phyloP scores from a whole-genome alignment of 2,113 vertebrate genomes.

The Dryoscopus gambensis region DNA sequence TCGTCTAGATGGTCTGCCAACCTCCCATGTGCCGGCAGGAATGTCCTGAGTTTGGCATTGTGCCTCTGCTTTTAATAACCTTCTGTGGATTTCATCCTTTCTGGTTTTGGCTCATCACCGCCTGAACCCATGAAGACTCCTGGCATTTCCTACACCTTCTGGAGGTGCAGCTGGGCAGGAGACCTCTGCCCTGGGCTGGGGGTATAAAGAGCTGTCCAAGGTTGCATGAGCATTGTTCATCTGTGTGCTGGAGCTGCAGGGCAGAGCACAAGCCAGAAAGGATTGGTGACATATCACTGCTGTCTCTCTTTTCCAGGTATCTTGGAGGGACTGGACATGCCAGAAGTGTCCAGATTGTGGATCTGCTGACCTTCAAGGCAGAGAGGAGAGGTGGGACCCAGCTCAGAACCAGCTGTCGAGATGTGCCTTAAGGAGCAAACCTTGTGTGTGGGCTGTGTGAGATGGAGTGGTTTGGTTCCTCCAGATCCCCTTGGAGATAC shows the following conservation, averaged over 20 bases:
- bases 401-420: background rate
- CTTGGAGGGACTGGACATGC: background rate
- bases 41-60: background rate
- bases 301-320: background rate
- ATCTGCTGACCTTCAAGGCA: background rate
- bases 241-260: background rate
- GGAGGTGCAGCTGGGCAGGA: background rate
- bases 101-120: background rate
- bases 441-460: background rate
- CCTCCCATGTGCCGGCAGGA: background rate
- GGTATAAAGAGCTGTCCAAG: background rate
- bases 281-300: background rate
- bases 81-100: background rate
- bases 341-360: background rate
- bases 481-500: background rate
- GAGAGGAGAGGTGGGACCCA: background rate
- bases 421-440: background rate
- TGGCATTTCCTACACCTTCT: background rate
- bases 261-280: background rate
- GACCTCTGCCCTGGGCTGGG: background rate
- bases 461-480: background rate
- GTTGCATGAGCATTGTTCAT: accelerated
- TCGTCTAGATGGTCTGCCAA: background rate
- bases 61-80: background rate
- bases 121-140: background rate